phyloP scores from a whole-genome alignment of 1,140 invertebrate species.

The Chionoecetes opilio region DNA sequence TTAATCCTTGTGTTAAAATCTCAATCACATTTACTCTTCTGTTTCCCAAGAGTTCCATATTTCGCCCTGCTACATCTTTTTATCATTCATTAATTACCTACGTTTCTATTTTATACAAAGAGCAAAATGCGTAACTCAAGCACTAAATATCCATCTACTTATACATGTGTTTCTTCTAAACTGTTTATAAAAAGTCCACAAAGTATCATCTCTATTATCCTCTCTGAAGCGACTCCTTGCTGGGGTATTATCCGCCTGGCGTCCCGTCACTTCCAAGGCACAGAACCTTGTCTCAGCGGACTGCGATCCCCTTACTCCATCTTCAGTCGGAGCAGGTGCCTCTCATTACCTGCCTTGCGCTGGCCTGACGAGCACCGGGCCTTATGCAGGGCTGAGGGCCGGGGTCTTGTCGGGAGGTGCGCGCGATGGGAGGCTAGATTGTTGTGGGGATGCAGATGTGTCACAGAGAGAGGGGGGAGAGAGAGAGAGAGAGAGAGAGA shows the following conservation, averaged over 20 bases:
- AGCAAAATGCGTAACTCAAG: neutral
- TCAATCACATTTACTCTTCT: neutral
- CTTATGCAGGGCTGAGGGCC: neutral
- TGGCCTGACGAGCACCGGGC: neutral
- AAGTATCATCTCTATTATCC: neutral
- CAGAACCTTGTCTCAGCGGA: neutral
- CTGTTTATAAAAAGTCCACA: neutral
- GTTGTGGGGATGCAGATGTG: neutral
- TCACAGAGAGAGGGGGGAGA: neutral
- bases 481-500: slow-evolving; percentile 29
- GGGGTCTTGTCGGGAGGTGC: neutral
- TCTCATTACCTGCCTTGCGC: neutral
- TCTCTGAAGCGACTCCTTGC: neutral
- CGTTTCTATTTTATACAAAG: neutral
- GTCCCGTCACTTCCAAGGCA: neutral
- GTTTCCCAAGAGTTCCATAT: neutral
- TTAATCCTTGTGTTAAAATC: neutral
- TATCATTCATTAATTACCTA: neutral
- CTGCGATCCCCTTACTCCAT: neutral
- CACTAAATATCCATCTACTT: neutral
- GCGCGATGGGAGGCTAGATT: slow-evolving; percentile 12
- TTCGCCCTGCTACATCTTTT: neutral
- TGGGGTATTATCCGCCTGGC: neutral
- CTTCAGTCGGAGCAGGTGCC: neutral
- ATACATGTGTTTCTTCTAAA: neutral